A percentile compares a stretch with the other conserved stretches of the same genome.
Conservation (phyloP, 2,888 invertebrate genomes). For the Ormyrus rosae region DNA sequence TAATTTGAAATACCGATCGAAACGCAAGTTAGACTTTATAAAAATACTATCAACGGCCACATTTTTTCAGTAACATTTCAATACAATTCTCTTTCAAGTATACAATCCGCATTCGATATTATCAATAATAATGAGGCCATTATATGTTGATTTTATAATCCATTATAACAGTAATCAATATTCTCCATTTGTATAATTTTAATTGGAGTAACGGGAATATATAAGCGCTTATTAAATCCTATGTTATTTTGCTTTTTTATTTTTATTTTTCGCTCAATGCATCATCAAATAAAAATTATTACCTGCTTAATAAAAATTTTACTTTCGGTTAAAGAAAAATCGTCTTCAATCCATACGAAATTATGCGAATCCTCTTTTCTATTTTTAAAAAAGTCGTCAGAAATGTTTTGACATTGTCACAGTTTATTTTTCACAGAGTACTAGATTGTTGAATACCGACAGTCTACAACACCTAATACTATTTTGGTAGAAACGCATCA, state of each 20-base stretch:
- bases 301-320: background rate
- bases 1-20: constrained; percentile 52
- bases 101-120: constrained; percentile 38
- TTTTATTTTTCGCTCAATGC: background rate
- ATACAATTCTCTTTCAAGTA: constrained; percentile 64
- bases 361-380: constrained; percentile 9
- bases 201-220: constrained; percentile 48
- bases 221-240: constrained; percentile 37
- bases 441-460: constrained; percentile 45
- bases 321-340: background rate
- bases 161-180: constrained; percentile 47
- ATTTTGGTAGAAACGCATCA: constrained; percentile 52
- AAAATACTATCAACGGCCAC: constrained; percentile 70
- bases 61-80: constrained; percentile 62
- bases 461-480: constrained; percentile 54
- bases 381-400: constrained; percentile 33
- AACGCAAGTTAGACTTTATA: constrained; percentile 71
- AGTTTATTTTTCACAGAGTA: constrained; percentile 28
- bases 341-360: constrained; percentile 12
- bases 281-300: constrained; percentile 9
- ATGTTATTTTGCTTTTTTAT: background rate
- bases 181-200: constrained; percentile 35
- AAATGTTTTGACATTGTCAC: constrained; percentile 35
- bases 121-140: constrained; percentile 46
- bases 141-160: constrained; percentile 47